Evolutionary conservation across 1,140 invertebrate species (phyloP), one percentile per base, ranked within the genome.

Genomic region (Lasioglossum albipes): DNA sequence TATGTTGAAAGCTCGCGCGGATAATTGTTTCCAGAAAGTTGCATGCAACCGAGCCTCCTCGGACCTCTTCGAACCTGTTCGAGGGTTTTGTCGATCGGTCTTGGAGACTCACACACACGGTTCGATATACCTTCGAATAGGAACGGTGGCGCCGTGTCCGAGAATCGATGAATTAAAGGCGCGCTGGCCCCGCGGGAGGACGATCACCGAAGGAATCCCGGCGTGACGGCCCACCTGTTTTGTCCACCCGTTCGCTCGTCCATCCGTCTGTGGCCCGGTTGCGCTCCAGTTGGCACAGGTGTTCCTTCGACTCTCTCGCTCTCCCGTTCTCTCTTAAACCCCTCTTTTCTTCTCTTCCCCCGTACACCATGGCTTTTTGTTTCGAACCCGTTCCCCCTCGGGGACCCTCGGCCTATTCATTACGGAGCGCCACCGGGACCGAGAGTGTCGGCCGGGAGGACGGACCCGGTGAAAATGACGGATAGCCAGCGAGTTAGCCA

Each of bases 251-350:
- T 88, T 84, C 88, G 75, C 54, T 79, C 82, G 84, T 84, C 84
- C 83, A 81, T 85, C 82, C 82, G 86, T 88, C 84, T 83, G 72
- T 75, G 83, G 68, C 83, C 86, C 82, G 85, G 88, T 90, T 87
- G 88, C 82, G 89, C 89, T 85, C 89, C 89, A 90, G 89, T 90
- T 90, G 89, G 89, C 89, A 90, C 89, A 90, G 89, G 88, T 90
- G 89, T 90, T 90, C 85, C 72, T 83, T 84, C 79, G 71, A 84
- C 88, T 87, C 79, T 76, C 61, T 82, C 69, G 2, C 36, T 36
- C 72, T 83, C 84, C 79, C 71, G 83, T 36, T 36, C 36, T 36
- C 36, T 36, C 36, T 36, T 36, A 36, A 36, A 36, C 36, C 36
- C 36, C 88, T 87, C 79, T 76, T 49, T 82, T 66, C 45, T 49